Conservation (phyloP, 2,113 vertebrate species). For the Caretta caretta region DNA sequence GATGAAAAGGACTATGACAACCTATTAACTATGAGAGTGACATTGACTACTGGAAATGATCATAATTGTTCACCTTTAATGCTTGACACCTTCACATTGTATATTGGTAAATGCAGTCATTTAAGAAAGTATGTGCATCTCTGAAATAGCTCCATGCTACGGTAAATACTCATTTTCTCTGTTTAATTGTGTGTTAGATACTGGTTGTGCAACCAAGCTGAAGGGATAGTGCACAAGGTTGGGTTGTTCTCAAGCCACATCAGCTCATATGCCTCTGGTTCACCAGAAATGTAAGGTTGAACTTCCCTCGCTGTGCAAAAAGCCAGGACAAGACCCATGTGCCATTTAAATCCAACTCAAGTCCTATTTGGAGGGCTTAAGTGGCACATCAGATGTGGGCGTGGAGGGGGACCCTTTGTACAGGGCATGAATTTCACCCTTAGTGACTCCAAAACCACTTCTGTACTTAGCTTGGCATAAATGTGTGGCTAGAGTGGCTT, state of each 20-base stretch:
- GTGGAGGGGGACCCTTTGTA: neutral
- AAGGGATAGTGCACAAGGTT: neutral
- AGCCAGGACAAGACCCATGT: neutral
- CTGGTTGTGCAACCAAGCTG: neutral
- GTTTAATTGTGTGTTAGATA: neutral
- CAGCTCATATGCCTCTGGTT: neutral
- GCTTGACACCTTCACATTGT: slow-evolving; percentile 23
- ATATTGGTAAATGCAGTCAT: neutral
- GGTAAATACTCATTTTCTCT: slow-evolving; percentile 1
- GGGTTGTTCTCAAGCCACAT: neutral
- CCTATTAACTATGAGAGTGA: neutral
- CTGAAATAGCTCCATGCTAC: neutral
- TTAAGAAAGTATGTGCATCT: slow-evolving; percentile 19
- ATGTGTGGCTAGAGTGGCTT: slow-evolving; percentile 43
- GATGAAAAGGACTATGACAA: neutral
- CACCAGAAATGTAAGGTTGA: slow-evolving; percentile 16
- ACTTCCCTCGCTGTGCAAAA: neutral
- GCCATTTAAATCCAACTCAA: slow-evolving; percentile 46
- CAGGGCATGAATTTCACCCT: neutral
- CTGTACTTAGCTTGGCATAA: slow-evolving; percentile 43
- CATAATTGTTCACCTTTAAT: neutral
- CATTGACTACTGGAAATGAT: neutral
- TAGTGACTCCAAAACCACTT: slow-evolving; percentile 17
- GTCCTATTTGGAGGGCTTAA: slow-evolving; percentile 27
- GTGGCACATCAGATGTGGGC: neutral